Conservation (phyloP, 2,888 invertebrate genomes). For the Melinaea menophilus region DNA sequence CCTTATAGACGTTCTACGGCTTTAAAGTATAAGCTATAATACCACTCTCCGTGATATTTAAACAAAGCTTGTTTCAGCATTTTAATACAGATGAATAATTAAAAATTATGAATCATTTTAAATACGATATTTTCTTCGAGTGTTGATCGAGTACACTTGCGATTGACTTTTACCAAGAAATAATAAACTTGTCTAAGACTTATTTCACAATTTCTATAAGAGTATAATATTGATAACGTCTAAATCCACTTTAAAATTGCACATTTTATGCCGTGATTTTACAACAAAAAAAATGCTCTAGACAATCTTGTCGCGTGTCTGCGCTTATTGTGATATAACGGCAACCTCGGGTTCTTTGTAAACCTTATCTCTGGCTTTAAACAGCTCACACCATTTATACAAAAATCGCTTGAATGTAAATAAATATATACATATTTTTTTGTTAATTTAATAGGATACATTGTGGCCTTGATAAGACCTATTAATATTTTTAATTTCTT, state of each 20-base stretch:
- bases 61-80: constrained; percentile 15
- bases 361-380: constrained; percentile 19
- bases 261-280: too few species aligned
- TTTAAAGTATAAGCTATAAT: constrained; percentile 6
- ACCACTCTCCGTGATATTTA: not conserved
- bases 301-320: too few species aligned
- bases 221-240: too few species aligned
- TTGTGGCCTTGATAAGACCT: too few species aligned
- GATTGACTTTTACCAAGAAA: too few species aligned
- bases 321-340: not conserved
- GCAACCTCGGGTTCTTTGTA: constrained; percentile 12
- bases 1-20: constrained; percentile 1
- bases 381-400: constrained; percentile 14
- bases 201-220: too few species aligned
- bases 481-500: too few species aligned
- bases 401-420: constrained; percentile 14
- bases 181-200: too few species aligned
- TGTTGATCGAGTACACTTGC: too few species aligned
- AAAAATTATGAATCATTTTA: constrained; percentile 19
- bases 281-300: too few species aligned
- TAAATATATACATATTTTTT: constrained; percentile 10
- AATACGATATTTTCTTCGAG: constrained; percentile 5
- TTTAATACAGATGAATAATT: constrained; percentile 14
- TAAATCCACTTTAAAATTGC: too few species aligned
- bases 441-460: not conserved